A percentile compares a stretch with the other conserved stretches of the same genome.
Conservation (phyloP, 2,113 vertebrate genomes). For the Nothocercus nigrocapillus region DNA sequence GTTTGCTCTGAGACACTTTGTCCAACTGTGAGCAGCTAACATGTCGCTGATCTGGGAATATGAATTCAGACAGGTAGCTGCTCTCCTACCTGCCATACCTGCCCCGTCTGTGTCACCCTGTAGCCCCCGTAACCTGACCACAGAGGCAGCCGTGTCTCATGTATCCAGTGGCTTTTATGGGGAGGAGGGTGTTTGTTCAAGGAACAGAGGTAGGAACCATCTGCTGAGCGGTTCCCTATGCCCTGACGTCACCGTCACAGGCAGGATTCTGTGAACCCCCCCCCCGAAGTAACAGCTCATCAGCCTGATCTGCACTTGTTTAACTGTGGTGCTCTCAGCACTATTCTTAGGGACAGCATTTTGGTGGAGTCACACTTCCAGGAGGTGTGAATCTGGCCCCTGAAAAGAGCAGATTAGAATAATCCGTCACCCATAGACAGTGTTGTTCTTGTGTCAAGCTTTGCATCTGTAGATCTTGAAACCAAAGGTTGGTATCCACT, state of each 20-base stretch:
- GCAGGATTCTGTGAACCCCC: conserved; percentile 54
- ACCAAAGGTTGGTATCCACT: rapidly evolving
- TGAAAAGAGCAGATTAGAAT: conserved; percentile 70
- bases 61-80: neutral
- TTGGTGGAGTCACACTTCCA: conserved; percentile 46
- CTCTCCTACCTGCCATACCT: neutral
- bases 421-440: conserved; percentile 39
- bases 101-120: neutral
- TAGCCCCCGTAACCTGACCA: neutral
- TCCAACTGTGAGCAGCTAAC: neutral
- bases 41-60: neutral
- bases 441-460: neutral
- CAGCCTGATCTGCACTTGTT: conserved; percentile 36
- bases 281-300: conserved; percentile 61
- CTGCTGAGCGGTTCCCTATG: conserved; percentile 7
- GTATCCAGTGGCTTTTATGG: conserved; percentile 2
- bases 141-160: neutral
- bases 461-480: neutral
- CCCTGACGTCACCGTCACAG: conserved; percentile 42
- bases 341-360: conserved; percentile 67
- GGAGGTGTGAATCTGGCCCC: conserved; percentile 56
- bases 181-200: neutral
- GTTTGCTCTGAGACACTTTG: neutral
- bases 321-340: conserved; percentile 12
- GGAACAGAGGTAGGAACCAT: conserved; percentile 48